Evolutionary conservation across 2,113 vertebrate genomes (phyloP), one percentile per base, ranked within the genome.

Genomic region (Neodontobutis hainanensis): DNA sequence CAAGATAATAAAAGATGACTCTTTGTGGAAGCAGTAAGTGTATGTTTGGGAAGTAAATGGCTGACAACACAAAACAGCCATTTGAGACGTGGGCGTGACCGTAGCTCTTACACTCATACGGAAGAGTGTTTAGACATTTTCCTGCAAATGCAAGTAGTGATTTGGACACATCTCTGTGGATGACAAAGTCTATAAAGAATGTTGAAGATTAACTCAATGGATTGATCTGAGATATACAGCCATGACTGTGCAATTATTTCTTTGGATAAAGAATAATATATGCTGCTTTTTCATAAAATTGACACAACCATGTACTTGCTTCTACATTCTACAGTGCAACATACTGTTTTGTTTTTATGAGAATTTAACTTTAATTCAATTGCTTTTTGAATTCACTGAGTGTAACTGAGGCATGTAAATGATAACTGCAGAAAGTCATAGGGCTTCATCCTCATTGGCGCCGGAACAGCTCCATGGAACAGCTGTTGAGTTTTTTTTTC

Each of bases 21-120:
- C 80, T 86, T 69, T 85, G 83, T 82, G 69, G 34, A 70, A 19
- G 70, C 49, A 42, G 61, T 81, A 87, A 88, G 88, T 90, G 86
- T 80, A 80, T 88, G 89, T 84, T 88, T 84, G 60, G 77, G 76
- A 80, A 86, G 65, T 50, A 68, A 83, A 76, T 85, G 85, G 87
- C 81, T 87, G 84, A 87, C 84, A 88, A 81, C 80, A 70, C 75
- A 88, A 88, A 89, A 88, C 87, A 87, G 84, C 80, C 77, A 85
- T 87, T 87, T 84, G 75, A 80, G 69, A 65, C 48, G 67, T 46
- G 74, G 78, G 71, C 16, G 74, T 73, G 78, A 85, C 81, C 69
- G 77, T 32, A 69, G 68, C 78, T 78, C 70, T 83, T 58, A 72
- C 50, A 77, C 77, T 81, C 75, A 57, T 60, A 61, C 78, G 72